Evolutionary conservation across 2,113 vertebrate genomes (phyloP), one percentile per base, ranked within the genome.

Genomic region (Amblyornis subalaris): DNA sequence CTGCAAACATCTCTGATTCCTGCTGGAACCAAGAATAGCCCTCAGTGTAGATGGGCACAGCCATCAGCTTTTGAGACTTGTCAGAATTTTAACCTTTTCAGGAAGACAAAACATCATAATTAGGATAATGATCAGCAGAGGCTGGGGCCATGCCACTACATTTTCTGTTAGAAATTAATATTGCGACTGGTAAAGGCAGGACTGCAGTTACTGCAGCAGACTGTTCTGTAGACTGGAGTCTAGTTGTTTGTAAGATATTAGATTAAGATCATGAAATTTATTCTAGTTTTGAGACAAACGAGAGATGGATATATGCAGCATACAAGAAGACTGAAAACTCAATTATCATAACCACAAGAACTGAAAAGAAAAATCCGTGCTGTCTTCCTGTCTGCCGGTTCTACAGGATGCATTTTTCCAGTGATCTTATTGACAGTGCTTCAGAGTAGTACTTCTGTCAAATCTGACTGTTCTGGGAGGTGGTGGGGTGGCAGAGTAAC

Each of bases 201-300:
- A 60, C 86, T 91, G 83, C 70, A 89, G 80, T 86, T 83, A n/a
- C 51, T 90, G 79, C 72, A 70, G 85, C 90, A 96, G 95, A 93
- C 92, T 90, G 33, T 64, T 88, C 92, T 80, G 79, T 88, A 94
- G 95, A 95, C 92, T 92, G 44, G 47, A 83, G 57, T 36, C 65
- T 66, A 95, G 81, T 89, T 94, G 57, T 91, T 96, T 95, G 80
- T 42, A 72, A 82, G 26, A 92, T 92, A 94, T 94, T 96, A 94
- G 91, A 94, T 94, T 94, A 94, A 69, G 77, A 85, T 61, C 45
- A 57, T 92, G 61, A 85, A 88, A 94, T 92, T 89, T 89, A 82
- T 94, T 86, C 70, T 38, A 48, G 33, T 87, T 94, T 91, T 94
- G 81, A 94, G 80, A 69, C 62, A 82, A 93, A 70, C 54, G 92